Evolutionary conservation across 2,888 invertebrate genomes (phyloP), one percentile per base, ranked within the genome.

Genomic region (Leucania comma): DNA sequence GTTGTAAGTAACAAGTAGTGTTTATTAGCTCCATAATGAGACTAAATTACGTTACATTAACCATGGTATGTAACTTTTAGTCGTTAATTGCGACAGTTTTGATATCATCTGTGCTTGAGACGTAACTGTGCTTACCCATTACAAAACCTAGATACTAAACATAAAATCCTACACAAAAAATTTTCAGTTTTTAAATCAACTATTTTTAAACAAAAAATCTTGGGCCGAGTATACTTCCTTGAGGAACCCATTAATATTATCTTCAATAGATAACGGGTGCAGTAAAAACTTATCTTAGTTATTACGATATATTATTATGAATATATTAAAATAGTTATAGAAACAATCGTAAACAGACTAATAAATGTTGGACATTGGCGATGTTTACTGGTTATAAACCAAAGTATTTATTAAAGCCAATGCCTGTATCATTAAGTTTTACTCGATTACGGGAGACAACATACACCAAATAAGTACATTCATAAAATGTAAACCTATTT

Each of bases 1-100:
- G 77, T 82, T 80, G 83, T 84, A 85, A 88, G 84, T 85, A 87
- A 88, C 84, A 79, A 87, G 84, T 83, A 67, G 83, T 85, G 88
- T 89, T 90, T 86, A 90, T 89, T 87, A 86, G 76, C 59, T 76
- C 56, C 75, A 82, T 88, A 86, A 87, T 85, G 78, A 86, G 81
- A 63, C 79, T 77, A 56, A 74, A 76, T 78, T 84, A 70, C 72
- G 71, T 82, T 84, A 87, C 66, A 61, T 77, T 76, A 65, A 68
- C 64, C 68, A 68, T 66, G 67, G 68, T 70, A 73, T 75, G 82
- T 72, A 73, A 73, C 71, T 82, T 85, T 82, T 80, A 74, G 77
- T 82, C 59, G 71, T 86, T 80, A 79, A 75, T 77, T 78, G 81
- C 81, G 74, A 79, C 75, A 83, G 77, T 82, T 82, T 81, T 71